These are phyloP conservation scores for Entomyzon cyanotis DNA, from an alignment of 2,113 vertebrate genomes.

Conservation along the genomic window DNA sequence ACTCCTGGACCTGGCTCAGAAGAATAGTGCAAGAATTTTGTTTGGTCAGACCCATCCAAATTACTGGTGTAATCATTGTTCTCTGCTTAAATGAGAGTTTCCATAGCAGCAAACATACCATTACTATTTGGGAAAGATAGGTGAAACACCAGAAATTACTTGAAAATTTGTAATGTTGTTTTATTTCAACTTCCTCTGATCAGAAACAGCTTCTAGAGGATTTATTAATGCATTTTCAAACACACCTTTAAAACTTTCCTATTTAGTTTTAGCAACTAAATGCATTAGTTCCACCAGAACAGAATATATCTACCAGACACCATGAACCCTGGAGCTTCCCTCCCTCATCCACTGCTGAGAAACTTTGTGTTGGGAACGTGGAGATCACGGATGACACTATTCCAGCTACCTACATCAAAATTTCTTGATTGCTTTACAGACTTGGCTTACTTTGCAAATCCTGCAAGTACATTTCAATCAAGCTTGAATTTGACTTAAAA, in stretches of 20 bases:
- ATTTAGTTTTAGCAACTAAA: background rate
- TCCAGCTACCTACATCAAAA: slow-evolving; percentile 2
- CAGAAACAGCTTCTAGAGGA: background rate
- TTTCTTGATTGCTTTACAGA: slow-evolving; percentile 51
- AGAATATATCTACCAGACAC: background rate
- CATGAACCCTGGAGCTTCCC: background rate
- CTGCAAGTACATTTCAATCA: slow-evolving; percentile 53
- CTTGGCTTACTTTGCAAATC: slow-evolving; percentile 55
- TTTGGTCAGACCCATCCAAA: background rate
- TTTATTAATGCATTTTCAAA: background rate
- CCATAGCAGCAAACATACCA: background rate
- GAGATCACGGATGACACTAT: background rate
- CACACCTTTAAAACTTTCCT: background rate
- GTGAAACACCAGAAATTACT: background rate
- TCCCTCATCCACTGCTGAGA: background rate
- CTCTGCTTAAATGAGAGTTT: background rate
- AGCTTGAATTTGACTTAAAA: slow-evolving; percentile 60
- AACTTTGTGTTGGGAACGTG: background rate
- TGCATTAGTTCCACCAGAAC: background rate
- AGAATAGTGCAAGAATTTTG: background rate
- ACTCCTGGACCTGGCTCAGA: background rate
- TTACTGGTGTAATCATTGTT: background rate
- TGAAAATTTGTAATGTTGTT: background rate
- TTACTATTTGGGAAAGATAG: background rate
- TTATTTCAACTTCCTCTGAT: background rate